Evolutionary conservation across 2,797 vertebrate genomes (phyloP).

Genomic region (Parotocinclus haroldoi): DNA sequence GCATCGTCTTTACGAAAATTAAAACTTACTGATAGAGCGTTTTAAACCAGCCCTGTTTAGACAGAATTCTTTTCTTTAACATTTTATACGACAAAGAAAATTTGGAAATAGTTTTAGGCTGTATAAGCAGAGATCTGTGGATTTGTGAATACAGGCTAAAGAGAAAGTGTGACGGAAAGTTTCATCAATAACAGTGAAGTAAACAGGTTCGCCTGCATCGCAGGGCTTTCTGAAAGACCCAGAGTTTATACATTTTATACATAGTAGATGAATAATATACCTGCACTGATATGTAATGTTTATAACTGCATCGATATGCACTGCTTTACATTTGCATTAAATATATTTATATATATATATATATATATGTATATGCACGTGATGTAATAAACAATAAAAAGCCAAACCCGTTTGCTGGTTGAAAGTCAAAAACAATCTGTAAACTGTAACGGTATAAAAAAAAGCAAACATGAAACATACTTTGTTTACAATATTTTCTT

Average conservation of each 20-base stretch:
- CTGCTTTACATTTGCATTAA: not conserved
- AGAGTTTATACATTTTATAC: constrained; percentile 39
- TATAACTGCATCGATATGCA: constrained; percentile 14
- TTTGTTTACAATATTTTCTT: constrained; percentile 1
- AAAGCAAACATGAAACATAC: constrained; percentile 8
- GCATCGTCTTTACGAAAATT: too few relatives aligned
- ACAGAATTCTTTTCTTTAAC: too few relatives aligned
- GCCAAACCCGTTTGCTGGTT: constrained; percentile 35
- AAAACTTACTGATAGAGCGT: too few relatives aligned
- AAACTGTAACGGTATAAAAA: constrained; percentile 5
- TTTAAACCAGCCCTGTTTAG: too few relatives aligned
- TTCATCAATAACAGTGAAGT: constrained; percentile 50
- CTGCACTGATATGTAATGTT: constrained; percentile 35
- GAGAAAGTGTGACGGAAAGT: constrained; percentile 18
- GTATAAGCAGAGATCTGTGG: too few relatives aligned
- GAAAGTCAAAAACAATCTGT: not conserved
- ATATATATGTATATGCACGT: too few relatives aligned
- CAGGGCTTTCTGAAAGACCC: constrained; percentile 28
- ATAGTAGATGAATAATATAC: constrained; percentile 27
- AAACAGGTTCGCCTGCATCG: constrained; percentile 39
- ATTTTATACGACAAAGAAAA: too few relatives aligned
- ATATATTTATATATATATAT: not conserved
- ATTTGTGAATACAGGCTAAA: not conserved
- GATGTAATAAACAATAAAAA: not conserved
- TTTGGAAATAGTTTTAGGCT: too few relatives aligned